These are phyloP conservation scores for Tiaroga cobitis DNA, from an alignment of 2,797 vertebrate genomes.

Conservation along the genomic window DNA sequence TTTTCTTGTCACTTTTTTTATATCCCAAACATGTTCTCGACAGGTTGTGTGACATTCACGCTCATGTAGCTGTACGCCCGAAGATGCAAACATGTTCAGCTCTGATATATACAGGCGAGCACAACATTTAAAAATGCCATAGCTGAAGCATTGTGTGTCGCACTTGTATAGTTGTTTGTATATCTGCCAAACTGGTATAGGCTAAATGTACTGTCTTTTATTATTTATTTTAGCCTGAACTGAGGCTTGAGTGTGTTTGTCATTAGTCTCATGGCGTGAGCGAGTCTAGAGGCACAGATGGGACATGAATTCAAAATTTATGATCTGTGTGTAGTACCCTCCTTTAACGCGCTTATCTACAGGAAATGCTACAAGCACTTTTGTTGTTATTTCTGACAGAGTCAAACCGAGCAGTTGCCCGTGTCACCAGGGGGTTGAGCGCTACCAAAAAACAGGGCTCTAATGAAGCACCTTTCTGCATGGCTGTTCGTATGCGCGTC, in stretches of 20 bases:
- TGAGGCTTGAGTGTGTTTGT: constrained; percentile 66
- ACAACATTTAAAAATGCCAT: not conserved
- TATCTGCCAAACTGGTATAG: constrained; percentile 27
- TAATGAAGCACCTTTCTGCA: constrained; percentile 70
- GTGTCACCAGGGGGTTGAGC: constrained; percentile 67
- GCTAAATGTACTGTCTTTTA: constrained; percentile 18
- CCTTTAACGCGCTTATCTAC: constrained; percentile 68
- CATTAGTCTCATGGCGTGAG: constrained; percentile 62
- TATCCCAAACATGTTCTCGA: not conserved
- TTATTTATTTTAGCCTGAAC: constrained; percentile 37
- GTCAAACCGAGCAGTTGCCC: constrained; percentile 62
- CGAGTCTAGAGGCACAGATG: constrained; percentile 66
- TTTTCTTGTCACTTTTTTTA: not conserved
- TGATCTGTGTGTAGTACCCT: constrained; percentile 69
- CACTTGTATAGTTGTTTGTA: constrained; percentile 1
- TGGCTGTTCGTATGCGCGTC: constrained; percentile 50
- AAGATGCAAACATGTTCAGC: not conserved
- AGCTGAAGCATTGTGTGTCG: not conserved
- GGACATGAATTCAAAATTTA: constrained; percentile 77
- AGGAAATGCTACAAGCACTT: constrained; percentile 66
- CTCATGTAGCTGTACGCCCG: not conserved
- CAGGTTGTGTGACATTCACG: not conserved
- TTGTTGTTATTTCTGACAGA: constrained; percentile 70
- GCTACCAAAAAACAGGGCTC: constrained; percentile 63
- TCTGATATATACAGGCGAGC: constrained; percentile 3